Base-by-base conservation (phyloP, 2,113 vertebrate species). In the Aythya baeri region DNA sequence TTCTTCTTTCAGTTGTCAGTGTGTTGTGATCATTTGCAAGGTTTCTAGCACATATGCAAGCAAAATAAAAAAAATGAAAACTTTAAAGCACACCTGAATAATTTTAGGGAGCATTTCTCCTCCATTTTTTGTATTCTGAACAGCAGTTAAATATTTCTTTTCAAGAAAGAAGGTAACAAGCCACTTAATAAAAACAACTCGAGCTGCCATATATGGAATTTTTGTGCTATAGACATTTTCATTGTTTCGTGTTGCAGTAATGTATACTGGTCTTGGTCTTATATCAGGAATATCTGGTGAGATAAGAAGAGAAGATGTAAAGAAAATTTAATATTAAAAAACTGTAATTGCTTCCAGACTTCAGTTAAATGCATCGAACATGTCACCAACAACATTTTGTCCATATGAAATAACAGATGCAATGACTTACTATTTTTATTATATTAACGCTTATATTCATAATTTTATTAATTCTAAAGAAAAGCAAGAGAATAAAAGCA, bases 111-210 rank as follows among this genome's bases (percentile, higher is more conserved):
- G 97, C 91, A 98, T 94, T 79, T 99, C 99, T 26, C 98, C 98
- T 97, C 99, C 99, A 59, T 99, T 99, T 98, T 99, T 99, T 88
- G 98, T 95, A 95, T 94, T 98, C 93, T 98, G 99, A 93, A 97
- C 93, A 96, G 98, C 93, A 96, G 98, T 97, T 95, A 99, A 96
- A 58, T 99, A 99, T 96, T 99, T 99, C 98, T 99, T 99, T 98
- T 99, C 99, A 96, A 99, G 98, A 98, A 99, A 99, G 98, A 99
- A 99, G 89, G 99, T 99, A 97, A 99, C 99, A 46, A 99, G 98
- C 99, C 99, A 99, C 93, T 99, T 99, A 98, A 99, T 99, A 94
- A 99, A 99, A 96, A 98, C 98, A 94, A 99, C 99, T 36, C 99
- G 98, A 88, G 99, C 99, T 90, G 99, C 98, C 98, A 99, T 98